These are phyloP conservation scores for Loripinus fragilis DNA, from an alignment of 2,888 invertebrate species.

Conservation along the genomic window DNA sequence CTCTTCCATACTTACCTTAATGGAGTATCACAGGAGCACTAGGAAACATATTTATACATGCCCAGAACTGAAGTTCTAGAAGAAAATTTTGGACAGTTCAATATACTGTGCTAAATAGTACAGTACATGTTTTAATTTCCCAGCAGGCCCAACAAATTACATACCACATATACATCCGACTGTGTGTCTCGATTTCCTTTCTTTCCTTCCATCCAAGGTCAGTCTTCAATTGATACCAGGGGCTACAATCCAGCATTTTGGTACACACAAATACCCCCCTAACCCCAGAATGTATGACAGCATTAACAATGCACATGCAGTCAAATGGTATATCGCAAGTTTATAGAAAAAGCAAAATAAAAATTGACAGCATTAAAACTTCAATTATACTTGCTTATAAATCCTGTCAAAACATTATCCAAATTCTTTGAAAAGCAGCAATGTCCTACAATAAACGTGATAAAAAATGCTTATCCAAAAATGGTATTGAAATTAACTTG, in stretches of 20 bases:
- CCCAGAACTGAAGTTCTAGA: too few relatives aligned
- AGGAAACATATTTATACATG: too few relatives aligned
- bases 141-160: conserved; percentile 4
- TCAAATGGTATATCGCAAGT: not conserved
- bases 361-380: not conserved
- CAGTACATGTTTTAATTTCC: too few relatives aligned
- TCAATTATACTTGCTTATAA: conserved; percentile 14
- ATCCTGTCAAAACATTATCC: conserved; percentile 18
- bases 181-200: not conserved
- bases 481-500: not conserved
- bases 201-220: conserved; percentile 10
- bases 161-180: conserved; percentile 9
- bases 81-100: too few relatives aligned
- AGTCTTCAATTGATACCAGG: conserved; percentile 15
- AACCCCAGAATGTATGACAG: not conserved
- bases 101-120: too few relatives aligned
- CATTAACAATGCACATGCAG: not conserved
- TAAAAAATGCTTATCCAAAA: not conserved
- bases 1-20: not conserved
- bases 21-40: not conserved
- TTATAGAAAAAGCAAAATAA: not conserved
- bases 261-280: not conserved
- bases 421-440: conserved; percentile 16
- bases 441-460: conserved; percentile 9
- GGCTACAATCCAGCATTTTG: conserved; percentile 16